Evolutionary conservation across 2,797 vertebrate species (phyloP), one percentile per base, ranked within the genome.

Genomic region (Cottoperca gobio): DNA sequence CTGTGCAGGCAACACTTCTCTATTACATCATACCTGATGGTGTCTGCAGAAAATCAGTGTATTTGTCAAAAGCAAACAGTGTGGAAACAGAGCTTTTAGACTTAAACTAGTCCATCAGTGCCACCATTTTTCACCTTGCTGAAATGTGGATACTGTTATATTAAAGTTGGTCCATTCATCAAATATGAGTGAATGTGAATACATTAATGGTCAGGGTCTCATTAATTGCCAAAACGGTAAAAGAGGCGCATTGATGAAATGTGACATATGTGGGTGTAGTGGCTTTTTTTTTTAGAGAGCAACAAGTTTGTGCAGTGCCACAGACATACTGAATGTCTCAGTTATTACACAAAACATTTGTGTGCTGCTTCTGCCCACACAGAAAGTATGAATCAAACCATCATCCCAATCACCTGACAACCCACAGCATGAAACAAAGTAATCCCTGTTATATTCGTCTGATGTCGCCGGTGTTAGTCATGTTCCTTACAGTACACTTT

Each of bases 161-260:
- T 19, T 39, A 5, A 53, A 70, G 26, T 23, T 46, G 16, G n/a
- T 4, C 11, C 0, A 5, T 70, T 42, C 46, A 33, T 70, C 58
- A 60, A 35, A 62, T 13, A 26, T 5, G 63, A 55, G 64, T 31
- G 10, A 11, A 48, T 63, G 37, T 60, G 14, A 53, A 54, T 23
- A 31, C 5, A n/a, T 52, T 9, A 31, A 40, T 23, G 12, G 11
- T 58, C 12, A 21, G 8, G 11, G 6, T 65, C 21, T 55, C 50
- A 57, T 76, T 42, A 54, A 35, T 23, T 58, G 5, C 39, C 8
- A 59, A 35, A 63, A 21, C 19, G n/a, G n/a, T n/a, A n/a, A n/a
- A 80, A 23, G 39, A 69, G 40, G 39, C 28, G 6, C 14, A 33
- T 37, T 60, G 46, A 73, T 81, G 19, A 68, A 70, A 57, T 35